Conservation (phyloP, 2,797 vertebrate species). For the Holocentrus rufus region DNA sequence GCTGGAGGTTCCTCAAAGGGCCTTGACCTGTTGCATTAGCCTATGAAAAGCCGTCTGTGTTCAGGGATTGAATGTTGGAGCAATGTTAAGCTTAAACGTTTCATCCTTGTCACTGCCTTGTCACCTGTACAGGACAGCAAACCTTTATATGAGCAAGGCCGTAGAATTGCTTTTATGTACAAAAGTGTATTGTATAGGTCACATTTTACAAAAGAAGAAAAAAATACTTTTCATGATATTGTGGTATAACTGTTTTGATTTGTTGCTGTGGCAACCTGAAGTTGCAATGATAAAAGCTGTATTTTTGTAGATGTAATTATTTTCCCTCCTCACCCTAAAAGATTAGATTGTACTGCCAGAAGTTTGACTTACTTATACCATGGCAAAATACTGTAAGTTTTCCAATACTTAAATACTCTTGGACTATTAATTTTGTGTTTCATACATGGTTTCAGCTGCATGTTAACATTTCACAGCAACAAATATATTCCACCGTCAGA, state of each 20-base stretch:
- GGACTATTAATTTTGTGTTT: conserved; percentile 40
- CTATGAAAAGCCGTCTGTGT: conserved; percentile 71
- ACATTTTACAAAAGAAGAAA: conserved; percentile 67
- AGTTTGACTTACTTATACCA: conserved; percentile 46
- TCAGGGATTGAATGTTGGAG: conserved; percentile 64
- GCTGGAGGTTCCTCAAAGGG: conserved; percentile 67
- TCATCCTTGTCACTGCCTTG: conserved; percentile 72
- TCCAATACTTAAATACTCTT: conserved; percentile 33
- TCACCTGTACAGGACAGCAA: conserved; percentile 70
- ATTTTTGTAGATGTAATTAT: conserved; percentile 77
- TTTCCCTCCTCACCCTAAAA: conserved; percentile 64
- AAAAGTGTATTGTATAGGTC: conserved; percentile 78
- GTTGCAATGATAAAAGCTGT: conserved; percentile 76
- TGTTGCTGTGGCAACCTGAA: conserved; percentile 76
- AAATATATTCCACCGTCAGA: neutral
- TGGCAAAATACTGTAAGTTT: conserved; percentile 58
- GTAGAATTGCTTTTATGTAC: conserved; percentile 70
- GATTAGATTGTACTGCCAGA: conserved; percentile 66
- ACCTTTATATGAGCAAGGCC: conserved; percentile 70
- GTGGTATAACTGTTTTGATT: conserved; percentile 75
- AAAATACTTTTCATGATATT: conserved; percentile 69
- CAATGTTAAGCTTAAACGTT: conserved; percentile 52
- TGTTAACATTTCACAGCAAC: conserved; percentile 54
- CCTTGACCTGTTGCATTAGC: conserved; percentile 64
- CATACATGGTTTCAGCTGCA: conserved; percentile 46